Conservation (phyloP, 2,888 invertebrate genomes). For the Nasonia oneida region DNA sequence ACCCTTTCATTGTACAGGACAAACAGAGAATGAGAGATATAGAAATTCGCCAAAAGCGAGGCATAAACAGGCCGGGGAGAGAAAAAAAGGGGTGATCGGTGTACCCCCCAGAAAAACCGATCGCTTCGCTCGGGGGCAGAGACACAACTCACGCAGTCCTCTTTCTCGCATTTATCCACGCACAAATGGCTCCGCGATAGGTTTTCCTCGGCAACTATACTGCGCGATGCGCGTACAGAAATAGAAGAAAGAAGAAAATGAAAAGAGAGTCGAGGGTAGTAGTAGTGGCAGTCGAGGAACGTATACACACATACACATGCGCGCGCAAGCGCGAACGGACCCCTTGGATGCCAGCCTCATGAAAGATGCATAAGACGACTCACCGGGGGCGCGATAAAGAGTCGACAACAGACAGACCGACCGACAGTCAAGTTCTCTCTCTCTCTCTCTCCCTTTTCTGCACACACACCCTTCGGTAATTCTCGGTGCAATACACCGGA, state of each 20-base stretch:
- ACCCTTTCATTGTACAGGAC: background rate
- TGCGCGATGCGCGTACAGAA: background rate
- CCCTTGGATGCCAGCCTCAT: slow-evolving; percentile 79
- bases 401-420: slow-evolving; percentile 80
- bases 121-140: slow-evolving; percentile 5
- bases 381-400: slow-evolving; percentile 80
- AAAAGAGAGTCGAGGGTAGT: slow-evolving; percentile 52
- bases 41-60: background rate
- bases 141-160: background rate
- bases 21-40: background rate
- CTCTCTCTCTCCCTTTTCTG: slow-evolving; percentile 64
- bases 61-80: background rate
- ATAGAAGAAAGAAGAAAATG: slow-evolving; percentile 53
- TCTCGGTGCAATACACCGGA: slow-evolving; percentile 77
- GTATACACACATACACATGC: slow-evolving; percentile 50
- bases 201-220: background rate
- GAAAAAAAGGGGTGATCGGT: background rate
- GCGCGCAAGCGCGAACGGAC: slow-evolving; percentile 67
- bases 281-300: background rate
- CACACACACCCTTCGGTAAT: slow-evolving; percentile 72
- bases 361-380: slow-evolving; percentile 80
- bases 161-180: slow-evolving; percentile 21
- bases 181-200: slow-evolving; percentile 30
- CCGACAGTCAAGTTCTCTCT: slow-evolving; percentile 73
- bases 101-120: background rate